A percentile compares a stretch with the other conserved stretches of the same genome.
Conservation (phyloP, 2,797 vertebrate species). For the Paedocypris micromegethes region DNA sequence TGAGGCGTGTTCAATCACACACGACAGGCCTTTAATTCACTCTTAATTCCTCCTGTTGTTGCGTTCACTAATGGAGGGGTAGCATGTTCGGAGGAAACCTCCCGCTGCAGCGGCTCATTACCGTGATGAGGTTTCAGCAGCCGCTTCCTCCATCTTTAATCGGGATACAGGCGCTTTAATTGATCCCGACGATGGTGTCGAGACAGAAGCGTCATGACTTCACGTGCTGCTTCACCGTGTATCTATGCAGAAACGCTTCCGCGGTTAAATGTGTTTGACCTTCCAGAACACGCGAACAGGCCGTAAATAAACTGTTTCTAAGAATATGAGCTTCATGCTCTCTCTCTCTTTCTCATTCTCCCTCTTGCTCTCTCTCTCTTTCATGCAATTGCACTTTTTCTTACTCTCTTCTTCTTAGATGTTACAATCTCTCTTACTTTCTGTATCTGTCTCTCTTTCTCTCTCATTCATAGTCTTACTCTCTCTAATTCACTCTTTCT, state of each 20-base stretch:
- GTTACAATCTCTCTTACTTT: no score
- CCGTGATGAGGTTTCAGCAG: slow-evolving; percentile 43
- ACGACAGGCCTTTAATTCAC: slow-evolving; percentile 2
- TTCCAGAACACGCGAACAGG: slow-evolving; percentile 24
- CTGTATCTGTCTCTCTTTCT: no score
- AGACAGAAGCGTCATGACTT: slow-evolving; percentile 19
- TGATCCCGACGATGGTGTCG: slow-evolving; percentile 44
- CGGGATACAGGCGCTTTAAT: slow-evolving; percentile 44
- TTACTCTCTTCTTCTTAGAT: no score
- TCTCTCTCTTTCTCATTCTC: no score
- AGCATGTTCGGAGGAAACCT: not conserved
- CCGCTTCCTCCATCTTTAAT: slow-evolving; percentile 34
- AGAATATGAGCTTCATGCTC: slow-evolving; percentile 40
- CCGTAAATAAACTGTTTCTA: slow-evolving; percentile 21
- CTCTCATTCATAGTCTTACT: no score
- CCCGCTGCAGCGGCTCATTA: slow-evolving; percentile 41
- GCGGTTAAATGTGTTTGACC: slow-evolving; percentile 11
- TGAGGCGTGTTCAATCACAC: slow-evolving; percentile 6
- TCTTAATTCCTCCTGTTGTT: not conserved
- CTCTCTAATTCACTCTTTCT: no score
- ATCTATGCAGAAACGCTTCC: slow-evolving; percentile 9
- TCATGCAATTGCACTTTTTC: no score
- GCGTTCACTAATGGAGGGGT: not conserved
- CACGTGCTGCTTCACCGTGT: slow-evolving; percentile 20
- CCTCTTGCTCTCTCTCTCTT: no score